These are phyloP conservation scores for Gryllus longicercus DNA, from an alignment of 2,888 invertebrate genomes.

Conservation along the genomic window DNA sequence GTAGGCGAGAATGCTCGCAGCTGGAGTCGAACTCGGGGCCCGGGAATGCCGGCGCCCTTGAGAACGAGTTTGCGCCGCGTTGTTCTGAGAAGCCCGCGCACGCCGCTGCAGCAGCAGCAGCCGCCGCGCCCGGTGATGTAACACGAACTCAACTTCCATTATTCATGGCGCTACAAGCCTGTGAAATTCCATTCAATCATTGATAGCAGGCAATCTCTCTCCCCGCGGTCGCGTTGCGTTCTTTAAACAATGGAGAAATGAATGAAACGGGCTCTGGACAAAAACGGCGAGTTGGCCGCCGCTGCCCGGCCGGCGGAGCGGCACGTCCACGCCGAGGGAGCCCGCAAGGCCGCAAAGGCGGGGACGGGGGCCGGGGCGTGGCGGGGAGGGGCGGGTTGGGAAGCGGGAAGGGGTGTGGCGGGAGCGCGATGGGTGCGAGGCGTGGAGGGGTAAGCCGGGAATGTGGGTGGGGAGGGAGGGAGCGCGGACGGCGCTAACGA, in stretches of 20 bases:
- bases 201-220: slow-evolving; percentile 10
- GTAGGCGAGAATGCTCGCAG: slow-evolving; percentile 1
- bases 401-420: too few species aligned
- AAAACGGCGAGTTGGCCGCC: not conserved
- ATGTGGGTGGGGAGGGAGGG: too few species aligned
- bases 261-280: not conserved
- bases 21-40: not conserved
- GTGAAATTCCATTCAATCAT: slow-evolving; percentile 17
- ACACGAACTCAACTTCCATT: not conserved
- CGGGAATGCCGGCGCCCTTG: slow-evolving; percentile 3
- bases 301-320: too few species aligned
- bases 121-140: not conserved
- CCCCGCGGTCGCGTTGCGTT: not conserved
- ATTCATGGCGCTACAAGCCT: not conserved
- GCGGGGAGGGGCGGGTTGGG: too few species aligned
- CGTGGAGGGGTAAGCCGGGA: too few species aligned
- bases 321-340: too few species aligned
- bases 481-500: too few species aligned
- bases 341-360: too few species aligned
- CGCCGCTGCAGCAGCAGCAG: not conserved
- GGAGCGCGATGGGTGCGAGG: too few species aligned
- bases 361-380: too few species aligned
- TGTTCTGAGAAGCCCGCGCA: not conserved
- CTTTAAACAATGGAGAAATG: not conserved
- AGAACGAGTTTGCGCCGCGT: not conserved